phyloP scores from a whole-genome alignment of 1,140 invertebrate genomes.

The Aphis craccivora region DNA sequence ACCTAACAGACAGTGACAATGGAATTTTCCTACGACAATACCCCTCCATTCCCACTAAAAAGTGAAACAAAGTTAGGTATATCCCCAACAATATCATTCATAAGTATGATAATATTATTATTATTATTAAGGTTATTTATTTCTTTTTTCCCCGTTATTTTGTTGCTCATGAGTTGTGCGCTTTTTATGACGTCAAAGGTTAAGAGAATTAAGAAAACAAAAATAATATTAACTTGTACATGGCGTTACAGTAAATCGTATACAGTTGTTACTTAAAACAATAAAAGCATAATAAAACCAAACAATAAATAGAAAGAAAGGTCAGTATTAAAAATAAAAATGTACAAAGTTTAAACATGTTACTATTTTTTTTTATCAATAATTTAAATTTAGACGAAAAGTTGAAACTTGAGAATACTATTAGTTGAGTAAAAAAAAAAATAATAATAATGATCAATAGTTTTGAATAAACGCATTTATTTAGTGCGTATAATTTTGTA shows the following conservation, averaged over 20 bases:
- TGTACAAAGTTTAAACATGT: background rate
- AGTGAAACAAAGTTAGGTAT: constrained; percentile 8
- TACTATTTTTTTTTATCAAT: background rate
- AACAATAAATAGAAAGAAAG: background rate
- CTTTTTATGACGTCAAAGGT: background rate
- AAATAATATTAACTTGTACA: background rate
- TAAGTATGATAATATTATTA: background rate
- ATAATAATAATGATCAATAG: background rate
- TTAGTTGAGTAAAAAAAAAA: background rate
- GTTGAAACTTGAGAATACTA: background rate
- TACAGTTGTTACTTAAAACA: background rate
- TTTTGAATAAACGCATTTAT: background rate
- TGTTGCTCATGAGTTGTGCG: background rate
- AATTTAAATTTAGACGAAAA: background rate
- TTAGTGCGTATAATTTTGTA: background rate
- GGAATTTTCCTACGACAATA: background rate
- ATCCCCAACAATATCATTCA: background rate
- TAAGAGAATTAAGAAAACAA: background rate
- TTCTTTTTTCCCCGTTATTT: background rate
- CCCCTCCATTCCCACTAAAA: background rate
- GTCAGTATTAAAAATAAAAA: background rate
- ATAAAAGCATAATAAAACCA: background rate
- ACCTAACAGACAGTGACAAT: constrained; percentile 27
- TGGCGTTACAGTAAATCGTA: constrained; percentile 10
- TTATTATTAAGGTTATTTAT: constrained; percentile 16